Evolutionary conservation across 2,113 vertebrate species (phyloP), one percentile per base, ranked within the genome.

Genomic region (Gymnorhina tibicen): DNA sequence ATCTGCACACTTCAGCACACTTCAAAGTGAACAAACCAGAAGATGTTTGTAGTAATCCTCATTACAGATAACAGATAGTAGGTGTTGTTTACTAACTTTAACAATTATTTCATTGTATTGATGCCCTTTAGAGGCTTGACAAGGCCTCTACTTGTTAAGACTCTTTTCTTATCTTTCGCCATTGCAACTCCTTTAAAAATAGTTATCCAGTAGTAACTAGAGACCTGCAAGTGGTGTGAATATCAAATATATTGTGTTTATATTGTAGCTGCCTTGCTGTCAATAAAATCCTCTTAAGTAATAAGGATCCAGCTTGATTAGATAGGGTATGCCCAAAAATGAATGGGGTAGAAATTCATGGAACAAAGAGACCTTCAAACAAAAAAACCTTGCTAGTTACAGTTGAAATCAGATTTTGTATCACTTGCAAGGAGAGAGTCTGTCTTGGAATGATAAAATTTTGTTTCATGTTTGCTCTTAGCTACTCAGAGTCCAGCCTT

Each of bases 401-500:
- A 55, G 27, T 22, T 77, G 67, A 78, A 90, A 60, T 49, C 27
- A 55, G 16, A 52, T 73, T 84, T 91, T 76, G 14, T 49, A 64
- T 60, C 23, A 28, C 16, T 75, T 91, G 24, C 16, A 46, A 74
- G 8, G 35, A 32, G 5, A 32, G 7, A 35, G 5, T 72, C 24
- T 68, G 11, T 42, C 39, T 59, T 7, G 35, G 32, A 84, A 63
- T 49, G 22, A 63, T 37, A 37, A 63, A 63, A 27, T 33, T 24
- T 62, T 62, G 17, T 69, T 33, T 75, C 68, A 5, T 85, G 20
- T 93, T 95, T 96, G 49, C 26, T 85, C 62, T 96, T 95, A 96
- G 93, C 80, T 91, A 95, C 80, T 84, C 66, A 64, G 83, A 95
- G 58, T 64, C 92, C 95, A 56, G 16, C 66, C 41, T 49, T 89